Percentiles rank a stretch among this genome's conserved stretches.
Conservation (phyloP, 2,113 vertebrate genomes). For the Alligator sinensis region DNA sequence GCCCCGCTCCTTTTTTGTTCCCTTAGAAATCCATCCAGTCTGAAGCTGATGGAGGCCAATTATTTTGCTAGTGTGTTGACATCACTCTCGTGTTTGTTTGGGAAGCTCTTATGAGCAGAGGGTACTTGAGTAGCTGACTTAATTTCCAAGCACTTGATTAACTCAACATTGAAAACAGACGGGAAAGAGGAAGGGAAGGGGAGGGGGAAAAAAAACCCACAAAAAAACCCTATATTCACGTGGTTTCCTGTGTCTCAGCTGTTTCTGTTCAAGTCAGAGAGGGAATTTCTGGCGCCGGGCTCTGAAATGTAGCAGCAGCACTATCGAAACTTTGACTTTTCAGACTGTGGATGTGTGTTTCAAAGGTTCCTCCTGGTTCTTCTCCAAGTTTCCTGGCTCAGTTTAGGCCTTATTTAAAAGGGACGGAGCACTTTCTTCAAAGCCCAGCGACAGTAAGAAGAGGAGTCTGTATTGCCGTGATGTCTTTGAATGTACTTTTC, state of each 20-base stretch:
- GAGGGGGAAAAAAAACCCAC: neutral
- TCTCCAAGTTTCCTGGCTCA: neutral
- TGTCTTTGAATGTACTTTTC: neutral
- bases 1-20: neutral
- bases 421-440: neutral
- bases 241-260: neutral
- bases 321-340: neutral
- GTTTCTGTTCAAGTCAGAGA: neutral
- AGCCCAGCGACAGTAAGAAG: neutral
- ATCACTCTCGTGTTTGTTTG: conserved; percentile 54
- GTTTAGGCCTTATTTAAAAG: neutral
- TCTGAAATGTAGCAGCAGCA: neutral
- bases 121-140: conserved; percentile 63
- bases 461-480: neutral
- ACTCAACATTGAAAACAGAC: conserved; percentile 51
- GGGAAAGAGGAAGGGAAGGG: neutral
- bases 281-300: neutral
- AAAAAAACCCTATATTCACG: neutral
- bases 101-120: conserved; percentile 63
- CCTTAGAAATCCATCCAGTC: conserved; percentile 51
- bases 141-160: conserved; percentile 69
- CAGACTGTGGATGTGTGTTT: neutral
- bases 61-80: conserved; percentile 57
- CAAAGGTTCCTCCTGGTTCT: neutral
- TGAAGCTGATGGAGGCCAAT: conserved; percentile 49